Evolutionary conservation across 2,113 vertebrate genomes (phyloP).

Genomic region (Callopanchax toddi): DNA sequence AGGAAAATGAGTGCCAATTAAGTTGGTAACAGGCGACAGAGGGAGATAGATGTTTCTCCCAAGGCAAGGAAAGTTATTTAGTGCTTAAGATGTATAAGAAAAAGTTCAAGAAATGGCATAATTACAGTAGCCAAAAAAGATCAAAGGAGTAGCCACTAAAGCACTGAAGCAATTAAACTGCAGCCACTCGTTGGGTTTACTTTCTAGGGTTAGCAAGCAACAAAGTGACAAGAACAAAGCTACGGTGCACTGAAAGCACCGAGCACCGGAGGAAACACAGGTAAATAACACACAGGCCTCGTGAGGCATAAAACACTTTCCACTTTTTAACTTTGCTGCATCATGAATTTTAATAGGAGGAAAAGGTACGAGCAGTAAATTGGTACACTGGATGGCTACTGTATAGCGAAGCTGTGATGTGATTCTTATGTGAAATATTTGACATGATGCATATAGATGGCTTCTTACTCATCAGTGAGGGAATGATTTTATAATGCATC

Average conservation of each 20-base stretch:
- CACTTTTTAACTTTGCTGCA: conserved; percentile 45
- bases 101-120: conserved; percentile 40
- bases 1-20: conserved; percentile 54
- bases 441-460: not conserved
- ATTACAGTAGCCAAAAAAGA: conserved; percentile 59
- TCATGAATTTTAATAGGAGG: conserved; percentile 44
- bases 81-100: conserved; percentile 39
- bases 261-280: conserved; percentile 37
- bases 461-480: conserved; percentile 6
- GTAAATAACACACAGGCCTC: conserved; percentile 55
- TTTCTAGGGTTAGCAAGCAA: conserved; percentile 27
- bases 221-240: conserved; percentile 22
- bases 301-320: conserved; percentile 34
- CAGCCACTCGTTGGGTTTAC: conserved; percentile 24
- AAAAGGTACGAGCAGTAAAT: conserved; percentile 19
- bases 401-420: conserved; percentile 25
- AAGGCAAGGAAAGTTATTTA: conserved; percentile 52
- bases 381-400: conserved; percentile 13
- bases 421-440: conserved; percentile 17
- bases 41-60: conserved; percentile 49
- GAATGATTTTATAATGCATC: not conserved
- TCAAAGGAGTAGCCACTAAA: conserved; percentile 56
- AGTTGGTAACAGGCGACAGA: conserved; percentile 42
- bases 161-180: conserved; percentile 51
- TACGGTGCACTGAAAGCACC: conserved; percentile 1